Percentiles rank a stretch among this genome's conserved stretches.
Conservation (phyloP, 2,113 vertebrate genomes). For the Oceanodroma tethys region DNA sequence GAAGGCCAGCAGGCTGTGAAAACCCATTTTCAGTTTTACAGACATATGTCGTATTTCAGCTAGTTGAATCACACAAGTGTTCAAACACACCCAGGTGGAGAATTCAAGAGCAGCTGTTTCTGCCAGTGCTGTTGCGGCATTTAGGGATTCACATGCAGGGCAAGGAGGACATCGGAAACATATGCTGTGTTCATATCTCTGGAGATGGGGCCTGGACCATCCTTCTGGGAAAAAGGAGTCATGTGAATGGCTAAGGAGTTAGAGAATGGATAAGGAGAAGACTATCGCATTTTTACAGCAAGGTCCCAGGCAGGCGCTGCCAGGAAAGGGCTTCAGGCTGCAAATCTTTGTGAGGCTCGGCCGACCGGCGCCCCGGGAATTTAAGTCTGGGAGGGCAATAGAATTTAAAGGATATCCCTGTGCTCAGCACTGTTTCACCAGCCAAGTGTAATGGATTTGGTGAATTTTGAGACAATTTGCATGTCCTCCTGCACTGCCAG, state of each 20-base stretch:
- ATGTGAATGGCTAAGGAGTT: rapidly evolving
- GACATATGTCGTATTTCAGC: not conserved
- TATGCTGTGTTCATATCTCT: not conserved
- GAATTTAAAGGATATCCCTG: not conserved
- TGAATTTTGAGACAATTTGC: not conserved
- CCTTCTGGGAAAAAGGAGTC: not conserved
- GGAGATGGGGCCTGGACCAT: not conserved
- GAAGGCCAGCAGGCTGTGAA: not conserved
- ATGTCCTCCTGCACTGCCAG: not conserved
- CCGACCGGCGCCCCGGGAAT: not conserved
- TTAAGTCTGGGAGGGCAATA: not conserved
- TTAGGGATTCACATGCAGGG: not conserved
- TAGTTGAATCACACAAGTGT: not conserved
- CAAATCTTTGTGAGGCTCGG: not conserved
- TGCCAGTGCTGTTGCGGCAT: not conserved
- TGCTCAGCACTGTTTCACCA: not conserved
- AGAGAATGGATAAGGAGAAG: not conserved
- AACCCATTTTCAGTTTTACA: not conserved
- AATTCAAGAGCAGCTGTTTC: not conserved
- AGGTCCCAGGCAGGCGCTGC: not conserved
- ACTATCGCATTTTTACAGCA: not conserved
- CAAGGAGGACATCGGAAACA: not conserved
- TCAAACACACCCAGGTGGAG: not conserved
- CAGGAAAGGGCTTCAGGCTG: not conserved
- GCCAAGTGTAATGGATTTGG: not conserved